These are phyloP conservation scores for Cynocephalus volans DNA, from an alignment of 2,113 vertebrate genomes.

Conservation along the genomic window DNA sequence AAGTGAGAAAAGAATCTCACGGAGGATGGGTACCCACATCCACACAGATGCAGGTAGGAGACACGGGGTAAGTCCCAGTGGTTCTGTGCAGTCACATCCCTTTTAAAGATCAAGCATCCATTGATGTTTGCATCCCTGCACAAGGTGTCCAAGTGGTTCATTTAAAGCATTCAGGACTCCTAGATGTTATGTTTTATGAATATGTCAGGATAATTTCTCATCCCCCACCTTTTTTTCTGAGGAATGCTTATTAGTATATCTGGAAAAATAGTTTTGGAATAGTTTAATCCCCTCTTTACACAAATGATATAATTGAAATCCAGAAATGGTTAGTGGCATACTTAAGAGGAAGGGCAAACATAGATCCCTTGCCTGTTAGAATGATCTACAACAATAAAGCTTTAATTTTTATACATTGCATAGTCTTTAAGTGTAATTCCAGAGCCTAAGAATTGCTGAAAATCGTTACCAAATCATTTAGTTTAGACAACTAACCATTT, in stretches of 20 bases:
- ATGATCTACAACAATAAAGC: not conserved
- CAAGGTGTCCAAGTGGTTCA: not conserved
- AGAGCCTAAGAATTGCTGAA: not conserved
- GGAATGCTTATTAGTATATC: slow-evolving; percentile 7
- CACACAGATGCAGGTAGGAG: not conserved
- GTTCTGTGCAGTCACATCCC: not conserved
- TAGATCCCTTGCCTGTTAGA: not conserved
- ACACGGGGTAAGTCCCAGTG: not conserved
- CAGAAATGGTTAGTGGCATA: not conserved
- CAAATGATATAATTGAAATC: not conserved
- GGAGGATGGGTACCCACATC: not conserved
- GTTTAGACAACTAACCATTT: slow-evolving; percentile 23
- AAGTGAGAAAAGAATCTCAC: not conserved
- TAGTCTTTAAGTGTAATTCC: not conserved
- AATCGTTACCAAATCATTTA: not conserved
- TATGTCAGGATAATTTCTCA: not conserved
- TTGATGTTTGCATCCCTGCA: not conserved
- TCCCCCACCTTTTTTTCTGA: not conserved
- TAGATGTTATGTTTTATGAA: not conserved
- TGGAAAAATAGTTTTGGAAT: slow-evolving; percentile 54
- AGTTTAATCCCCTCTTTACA: not conserved
- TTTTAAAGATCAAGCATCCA: not conserved
- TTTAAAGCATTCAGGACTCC: not conserved
- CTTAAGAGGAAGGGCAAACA: not conserved
- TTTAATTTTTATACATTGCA: not conserved